These are phyloP conservation scores for Ferrisia virgata DNA, from an alignment of 2,888 invertebrate species.

Conservation along the genomic window DNA sequence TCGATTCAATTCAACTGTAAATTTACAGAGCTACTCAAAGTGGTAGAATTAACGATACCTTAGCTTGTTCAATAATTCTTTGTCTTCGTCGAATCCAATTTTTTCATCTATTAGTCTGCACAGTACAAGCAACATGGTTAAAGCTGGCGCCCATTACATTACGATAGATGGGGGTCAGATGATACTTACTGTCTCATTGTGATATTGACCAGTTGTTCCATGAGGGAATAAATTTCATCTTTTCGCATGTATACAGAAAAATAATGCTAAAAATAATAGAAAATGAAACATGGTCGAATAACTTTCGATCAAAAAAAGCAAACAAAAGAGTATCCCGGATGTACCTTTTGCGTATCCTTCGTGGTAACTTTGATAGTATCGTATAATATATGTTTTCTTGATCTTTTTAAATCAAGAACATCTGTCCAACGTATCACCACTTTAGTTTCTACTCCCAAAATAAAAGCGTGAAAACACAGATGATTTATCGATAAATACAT, in stretches of 20 bases:
- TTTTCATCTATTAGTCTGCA: constrained; percentile 86
- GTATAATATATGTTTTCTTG: constrained; percentile 73
- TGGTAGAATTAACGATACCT: constrained; percentile 56
- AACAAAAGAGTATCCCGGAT: constrained; percentile 11
- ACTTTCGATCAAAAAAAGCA: background rate
- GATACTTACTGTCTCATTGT: constrained; percentile 82
- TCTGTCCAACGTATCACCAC: constrained; percentile 88
- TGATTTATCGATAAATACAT: constrained; percentile 94
- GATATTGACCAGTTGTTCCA: constrained; percentile 93
- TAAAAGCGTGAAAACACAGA: constrained; percentile 92
- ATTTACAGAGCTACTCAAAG: too few species aligned
- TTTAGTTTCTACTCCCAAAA: constrained; percentile 86
- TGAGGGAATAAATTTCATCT: constrained; percentile 83
- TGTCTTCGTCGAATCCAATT: constrained; percentile 80
- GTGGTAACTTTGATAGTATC: constrained; percentile 85
- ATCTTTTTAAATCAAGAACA: constrained; percentile 74
- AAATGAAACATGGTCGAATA: background rate
- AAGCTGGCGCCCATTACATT: background rate
- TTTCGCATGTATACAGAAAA: constrained; percentile 90
- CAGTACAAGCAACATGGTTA: constrained; percentile 48
- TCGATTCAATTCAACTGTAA: background rate
- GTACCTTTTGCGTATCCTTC: constrained; percentile 65
- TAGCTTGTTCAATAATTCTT: constrained; percentile 75
- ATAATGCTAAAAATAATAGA: constrained; percentile 64
- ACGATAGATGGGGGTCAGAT: background rate